Conservation (phyloP, 2,888 invertebrate species). For the Dynastes maya region DNA sequence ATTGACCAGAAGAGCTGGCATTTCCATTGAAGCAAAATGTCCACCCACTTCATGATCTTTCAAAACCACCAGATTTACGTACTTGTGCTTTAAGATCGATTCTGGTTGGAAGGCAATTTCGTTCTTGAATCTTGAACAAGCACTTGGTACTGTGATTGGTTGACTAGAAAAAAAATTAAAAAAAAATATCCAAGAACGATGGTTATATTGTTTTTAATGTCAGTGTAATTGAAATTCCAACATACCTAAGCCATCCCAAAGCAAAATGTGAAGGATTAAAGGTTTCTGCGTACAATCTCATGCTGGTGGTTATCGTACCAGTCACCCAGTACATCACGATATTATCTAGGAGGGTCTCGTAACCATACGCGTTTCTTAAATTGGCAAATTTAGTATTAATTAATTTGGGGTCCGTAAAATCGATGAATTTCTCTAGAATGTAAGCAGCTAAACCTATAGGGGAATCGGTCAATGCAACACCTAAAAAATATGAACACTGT, state of each 20-base stretch:
- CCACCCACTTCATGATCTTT: slow-evolving; percentile 81
- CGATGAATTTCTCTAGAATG: slow-evolving; percentile 90
- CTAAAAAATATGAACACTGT: slow-evolving; percentile 67
- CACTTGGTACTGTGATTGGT: slow-evolving; percentile 80
- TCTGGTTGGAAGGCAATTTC: slow-evolving; percentile 78
- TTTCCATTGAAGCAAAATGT: slow-evolving; percentile 88
- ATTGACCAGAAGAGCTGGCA: slow-evolving; percentile 79
- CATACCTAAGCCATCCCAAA: slow-evolving; percentile 56
- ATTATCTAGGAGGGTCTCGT: slow-evolving; percentile 84
- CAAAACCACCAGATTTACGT: slow-evolving; percentile 78
- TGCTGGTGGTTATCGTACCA: slow-evolving; percentile 81
- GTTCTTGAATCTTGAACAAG: slow-evolving; percentile 81
- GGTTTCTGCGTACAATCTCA: slow-evolving; percentile 82
- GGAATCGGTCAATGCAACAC: slow-evolving; percentile 80
- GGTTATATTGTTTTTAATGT: neutral
- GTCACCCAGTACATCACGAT: slow-evolving; percentile 89
- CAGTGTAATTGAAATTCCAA: neutral
- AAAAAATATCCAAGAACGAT: slow-evolving; percentile 55
- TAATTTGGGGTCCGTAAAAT: slow-evolving; percentile 78
- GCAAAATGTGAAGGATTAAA: slow-evolving; percentile 66
- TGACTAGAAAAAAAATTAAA: slow-evolving; percentile 71
- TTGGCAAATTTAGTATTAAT: slow-evolving; percentile 77
- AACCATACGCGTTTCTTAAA: slow-evolving; percentile 76
- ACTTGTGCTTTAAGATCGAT: slow-evolving; percentile 74
- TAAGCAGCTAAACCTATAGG: slow-evolving; percentile 92